Conservation (phyloP, 2,888 invertebrate genomes). For the Ypsolopha sequella region DNA sequence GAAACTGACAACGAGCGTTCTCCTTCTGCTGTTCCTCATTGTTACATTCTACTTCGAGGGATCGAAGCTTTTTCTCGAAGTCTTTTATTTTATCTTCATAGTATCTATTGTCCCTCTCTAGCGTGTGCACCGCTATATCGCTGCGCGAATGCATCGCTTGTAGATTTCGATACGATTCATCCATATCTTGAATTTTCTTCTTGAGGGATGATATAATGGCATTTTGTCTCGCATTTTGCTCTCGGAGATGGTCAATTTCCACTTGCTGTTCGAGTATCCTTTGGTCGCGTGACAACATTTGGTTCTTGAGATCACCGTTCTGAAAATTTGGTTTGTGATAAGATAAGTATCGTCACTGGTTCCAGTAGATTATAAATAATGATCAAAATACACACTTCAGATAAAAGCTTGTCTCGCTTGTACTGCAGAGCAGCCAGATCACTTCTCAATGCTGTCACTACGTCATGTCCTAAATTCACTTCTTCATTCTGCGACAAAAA, state of each 20-base stretch:
- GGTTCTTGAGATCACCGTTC: slow-evolving; percentile 79
- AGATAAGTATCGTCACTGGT: not conserved
- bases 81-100: slow-evolving; percentile 85
- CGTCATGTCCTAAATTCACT: slow-evolving; percentile 70
- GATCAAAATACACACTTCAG: slow-evolving; percentile 72
- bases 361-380: not conserved
- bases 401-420: slow-evolving; percentile 82
- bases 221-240: slow-evolving; percentile 86
- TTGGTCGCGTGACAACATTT: slow-evolving; percentile 78
- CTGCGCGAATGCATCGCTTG: slow-evolving; percentile 72
- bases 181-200: slow-evolving; percentile 82
- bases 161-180: slow-evolving; percentile 81
- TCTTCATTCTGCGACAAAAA: slow-evolving; percentile 58
- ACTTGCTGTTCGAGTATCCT: slow-evolving; percentile 81
- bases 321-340: slow-evolving; percentile 29
- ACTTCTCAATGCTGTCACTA: slow-evolving; percentile 82
- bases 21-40: slow-evolving; percentile 83
- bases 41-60: slow-evolving; percentile 78
- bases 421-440: slow-evolving; percentile 88
- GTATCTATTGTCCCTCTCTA: slow-evolving; percentile 79
- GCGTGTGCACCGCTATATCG: slow-evolving; percentile 79
- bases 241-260: slow-evolving; percentile 82
- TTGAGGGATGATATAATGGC: slow-evolving; percentile 84
- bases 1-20: slow-evolving; percentile 74
- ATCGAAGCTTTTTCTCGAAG: slow-evolving; percentile 78